A percentile compares a stretch with the other conserved stretches of the same genome.
Conservation (phyloP, 2,888 invertebrate genomes). For the Harpalus rufipes region DNA sequence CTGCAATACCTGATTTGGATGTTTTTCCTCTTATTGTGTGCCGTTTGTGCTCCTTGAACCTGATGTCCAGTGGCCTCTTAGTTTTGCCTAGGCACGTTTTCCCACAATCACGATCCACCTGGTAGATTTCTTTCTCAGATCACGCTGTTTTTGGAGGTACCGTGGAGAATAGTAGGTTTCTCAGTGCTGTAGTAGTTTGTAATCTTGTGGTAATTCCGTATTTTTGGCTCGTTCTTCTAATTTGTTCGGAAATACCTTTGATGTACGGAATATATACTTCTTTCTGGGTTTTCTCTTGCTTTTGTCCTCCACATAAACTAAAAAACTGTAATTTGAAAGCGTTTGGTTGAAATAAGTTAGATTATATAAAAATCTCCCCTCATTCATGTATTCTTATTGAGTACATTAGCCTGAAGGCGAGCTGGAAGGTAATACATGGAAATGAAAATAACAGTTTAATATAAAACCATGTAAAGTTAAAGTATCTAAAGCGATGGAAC, state of each 20-base stretch:
- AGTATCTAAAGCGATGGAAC: neutral
- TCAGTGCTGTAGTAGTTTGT: neutral
- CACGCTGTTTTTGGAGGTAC: neutral
- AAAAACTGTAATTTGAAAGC: no score
- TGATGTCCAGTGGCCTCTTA: neutral
- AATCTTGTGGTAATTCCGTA: neutral
- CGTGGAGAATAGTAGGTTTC: neutral
- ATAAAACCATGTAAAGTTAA: neutral
- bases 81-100: neutral
- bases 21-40: slow-evolving; percentile 20
- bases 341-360: no score
- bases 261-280: neutral
- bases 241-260: neutral
- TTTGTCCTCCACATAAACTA: no score
- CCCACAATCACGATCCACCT: slow-evolving; percentile 8
- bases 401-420: neutral
- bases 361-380: no score
- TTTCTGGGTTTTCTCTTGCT: neutral
- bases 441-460: neutral
- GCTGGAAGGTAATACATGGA: neutral
- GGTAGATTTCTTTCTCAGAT: slow-evolving; percentile 4
- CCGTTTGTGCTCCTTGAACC: slow-evolving; percentile 27
- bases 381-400: no score
- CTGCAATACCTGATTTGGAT: slow-evolving; percentile 27
- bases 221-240: neutral